Evolutionary conservation across 2,888 invertebrate species (phyloP), one percentile per base, ranked within the genome.

Genomic region (Lycocerus yunnanus): DNA sequence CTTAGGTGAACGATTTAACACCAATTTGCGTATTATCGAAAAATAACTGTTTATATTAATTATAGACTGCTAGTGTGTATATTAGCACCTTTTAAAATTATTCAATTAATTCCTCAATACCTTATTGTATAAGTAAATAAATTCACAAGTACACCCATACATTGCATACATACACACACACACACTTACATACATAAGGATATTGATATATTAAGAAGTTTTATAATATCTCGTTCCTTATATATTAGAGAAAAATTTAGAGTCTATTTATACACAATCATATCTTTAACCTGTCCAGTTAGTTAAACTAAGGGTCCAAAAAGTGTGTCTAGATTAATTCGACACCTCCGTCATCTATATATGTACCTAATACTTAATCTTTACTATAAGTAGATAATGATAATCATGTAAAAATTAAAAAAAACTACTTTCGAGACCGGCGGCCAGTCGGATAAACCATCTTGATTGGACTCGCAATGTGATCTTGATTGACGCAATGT

Each of bases 231-330:
- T 63, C 61, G 16, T 20, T 63, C 61, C 20, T 18, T 63, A 63
- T 18, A 18, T 63, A n/a, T n/a, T n/a, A 18, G 20, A 20, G 20
- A 18, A 20, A 63, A 63, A 63, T 20, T 63, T 63, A 63, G 61
- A 63, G 16, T 63, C 61, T 63, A 63, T 63, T 63, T 63, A 63
- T 63, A 63, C 20, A 63, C n/a, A 69, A 73, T 59, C 43, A 59
- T 71, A 63, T 70, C 60, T 69, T 71, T 61, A 20, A 74, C 72
- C 74, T 77, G 75, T 79, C 79, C 79, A 79, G 73, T 73, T 79
- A 78, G 78, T 73, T 78, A 79, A 75, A 79, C 79, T 71, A 78
- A 78, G 79, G 79, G 79, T 79, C 79, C 79, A 79, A 78, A 68
- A 69, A n/a, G 67, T 73, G 75, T 72, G 71, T 76, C 71, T 73